These are phyloP conservation scores for Petaurus breviceps DNA, from an alignment of 2,113 vertebrate genomes.

Conservation along the genomic window DNA sequence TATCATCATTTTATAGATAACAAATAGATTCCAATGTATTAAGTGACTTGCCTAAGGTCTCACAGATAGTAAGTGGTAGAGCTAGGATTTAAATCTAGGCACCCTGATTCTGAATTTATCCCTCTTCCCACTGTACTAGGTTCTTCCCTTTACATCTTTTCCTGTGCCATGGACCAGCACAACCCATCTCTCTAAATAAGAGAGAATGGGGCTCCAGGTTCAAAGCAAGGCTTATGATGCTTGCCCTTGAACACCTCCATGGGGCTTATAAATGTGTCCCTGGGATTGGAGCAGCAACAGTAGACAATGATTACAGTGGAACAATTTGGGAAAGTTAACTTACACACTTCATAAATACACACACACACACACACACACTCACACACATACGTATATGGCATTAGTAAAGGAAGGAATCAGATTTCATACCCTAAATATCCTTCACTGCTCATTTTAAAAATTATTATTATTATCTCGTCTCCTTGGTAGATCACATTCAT, in stretches of 20 bases:
- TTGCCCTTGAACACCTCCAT: not conserved
- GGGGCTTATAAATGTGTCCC: not conserved
- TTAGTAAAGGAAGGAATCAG: constrained; percentile 65
- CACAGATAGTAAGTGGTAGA: not conserved
- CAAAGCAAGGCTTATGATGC: not conserved
- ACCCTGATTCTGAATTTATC: not conserved
- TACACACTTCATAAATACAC: not conserved
- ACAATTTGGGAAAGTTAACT: not conserved
- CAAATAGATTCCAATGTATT: not conserved
- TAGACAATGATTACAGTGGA: not conserved
- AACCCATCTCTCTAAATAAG: not conserved
- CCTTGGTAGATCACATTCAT: constrained; percentile 76
- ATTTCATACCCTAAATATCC: constrained; percentile 74
- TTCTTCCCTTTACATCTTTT: not conserved
- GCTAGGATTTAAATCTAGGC: not conserved
- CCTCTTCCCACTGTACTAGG: not conserved
- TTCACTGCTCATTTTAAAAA: constrained; percentile 76
- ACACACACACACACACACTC: not conserved
- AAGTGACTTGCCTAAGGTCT: not conserved
- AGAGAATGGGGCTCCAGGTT: not conserved
- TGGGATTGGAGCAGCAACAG: not conserved
- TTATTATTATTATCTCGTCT: constrained; percentile 79
- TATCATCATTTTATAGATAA: not conserved
- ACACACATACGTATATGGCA: not conserved
- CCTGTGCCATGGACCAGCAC: not conserved